Evolutionary conservation across 2,113 vertebrate genomes (phyloP).

Genomic region (Xenotilapia flavipinnis): DNA sequence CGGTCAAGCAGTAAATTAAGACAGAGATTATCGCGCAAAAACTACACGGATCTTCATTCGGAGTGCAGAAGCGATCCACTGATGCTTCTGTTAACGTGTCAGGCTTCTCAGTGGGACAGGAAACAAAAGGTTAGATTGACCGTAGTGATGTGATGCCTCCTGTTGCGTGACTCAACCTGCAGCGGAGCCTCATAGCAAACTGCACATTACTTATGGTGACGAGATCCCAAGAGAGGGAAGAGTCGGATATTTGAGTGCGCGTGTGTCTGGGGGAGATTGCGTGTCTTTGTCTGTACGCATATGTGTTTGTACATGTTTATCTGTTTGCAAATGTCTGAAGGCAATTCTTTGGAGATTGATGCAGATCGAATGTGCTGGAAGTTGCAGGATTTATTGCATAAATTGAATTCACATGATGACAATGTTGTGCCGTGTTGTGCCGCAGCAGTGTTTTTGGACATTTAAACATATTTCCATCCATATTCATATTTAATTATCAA

Average conservation of each 20-base stretch:
- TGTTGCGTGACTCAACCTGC: conserved; percentile 82
- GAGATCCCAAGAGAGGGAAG: conserved; percentile 63
- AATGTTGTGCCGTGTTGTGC: fast-evolving
- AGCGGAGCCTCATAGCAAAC: conserved; percentile 68
- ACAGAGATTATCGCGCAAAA: neutral
- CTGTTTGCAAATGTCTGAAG: neutral
- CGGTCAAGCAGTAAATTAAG: neutral
- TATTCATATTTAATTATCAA: neutral
- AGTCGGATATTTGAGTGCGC: conserved; percentile 14
- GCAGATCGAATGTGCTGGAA: neutral
- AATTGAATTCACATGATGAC: neutral
- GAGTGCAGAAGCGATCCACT: neutral
- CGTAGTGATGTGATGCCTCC: conserved; percentile 70
- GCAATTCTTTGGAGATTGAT: neutral
- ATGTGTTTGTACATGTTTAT: neutral
- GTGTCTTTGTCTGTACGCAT: neutral
- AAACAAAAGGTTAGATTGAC: conserved; percentile 71
- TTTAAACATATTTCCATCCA: neutral
- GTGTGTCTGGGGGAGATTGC: neutral
- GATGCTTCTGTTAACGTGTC: conserved; percentile 50
- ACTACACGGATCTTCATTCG: neutral
- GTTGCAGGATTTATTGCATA: neutral
- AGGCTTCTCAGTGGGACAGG: conserved; percentile 56
- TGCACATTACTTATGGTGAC: conserved; percentile 62
- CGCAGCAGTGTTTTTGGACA: neutral